Evolutionary conservation across 2,888 invertebrate species (phyloP), one percentile per base, ranked within the genome.

Genomic region (Melikaiella ostensackeni): DNA sequence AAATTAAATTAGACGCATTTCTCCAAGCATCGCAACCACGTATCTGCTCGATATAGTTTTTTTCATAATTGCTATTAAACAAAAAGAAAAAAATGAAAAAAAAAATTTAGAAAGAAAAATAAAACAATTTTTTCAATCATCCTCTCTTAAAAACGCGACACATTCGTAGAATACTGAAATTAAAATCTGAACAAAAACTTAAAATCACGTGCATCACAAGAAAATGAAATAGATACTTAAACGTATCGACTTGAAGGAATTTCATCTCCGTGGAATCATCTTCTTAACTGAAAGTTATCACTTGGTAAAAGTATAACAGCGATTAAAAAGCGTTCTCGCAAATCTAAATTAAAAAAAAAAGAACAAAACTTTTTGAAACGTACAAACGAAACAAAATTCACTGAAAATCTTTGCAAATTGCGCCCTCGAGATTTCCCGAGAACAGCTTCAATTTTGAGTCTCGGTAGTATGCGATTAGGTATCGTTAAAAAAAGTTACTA

Each of bases 1-100:
- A 64, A 77, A 86, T 86, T 88, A 85, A 87, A 86, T 85, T 83
- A 87, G 85, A 87, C 84, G 84, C 79, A 83, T 86, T 83, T 82
- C 77, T 86, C 82, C 84, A 86, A 87, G 88, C 86, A 87, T 84
- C 80, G 83, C 82, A 86, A 85, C 83, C 19, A 50, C 70, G 46
- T 30, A 70, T 19, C n/a, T 70, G 50, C 50, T 46, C 50, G 55
- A 76, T 63, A 24, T 64, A 75, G 61, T 33, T 75, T 73, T 75
- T 73, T 75, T 78, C 30, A 57, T 55, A 46, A 73, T 73, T 70
- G 64, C 61, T 62, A 61, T 57, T 64, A 8, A 79, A 74, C 63
- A 50, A 75, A 66, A 80, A 73, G 50, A 46, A 74, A 50, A 33
- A 42, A 59, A 57, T 62, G 62, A 79, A 77, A 46, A 46, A 75